phyloP scores from a whole-genome alignment of 2,888 invertebrate genomes.

The Epistrophella euchroma region DNA sequence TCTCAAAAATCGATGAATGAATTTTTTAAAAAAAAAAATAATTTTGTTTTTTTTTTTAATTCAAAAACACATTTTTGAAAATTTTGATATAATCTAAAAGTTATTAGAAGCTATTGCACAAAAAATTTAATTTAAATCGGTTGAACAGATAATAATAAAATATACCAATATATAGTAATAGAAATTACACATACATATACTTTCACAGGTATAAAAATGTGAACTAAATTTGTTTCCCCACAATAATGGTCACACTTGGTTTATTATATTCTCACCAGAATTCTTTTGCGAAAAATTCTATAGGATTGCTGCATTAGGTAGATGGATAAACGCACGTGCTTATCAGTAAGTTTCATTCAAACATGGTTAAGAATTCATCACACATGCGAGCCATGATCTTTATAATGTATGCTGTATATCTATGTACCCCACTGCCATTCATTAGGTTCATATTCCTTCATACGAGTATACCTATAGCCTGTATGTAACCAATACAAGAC shows the following conservation, averaged over 20 bases:
- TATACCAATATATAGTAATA: no score
- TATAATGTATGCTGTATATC: constrained; percentile 3
- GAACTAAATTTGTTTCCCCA: background rate
- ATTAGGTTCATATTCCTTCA: constrained; percentile 28
- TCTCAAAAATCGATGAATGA: no score
- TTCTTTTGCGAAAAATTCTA: constrained; percentile 4
- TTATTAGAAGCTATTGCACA: no score
- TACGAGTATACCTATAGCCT: background rate
- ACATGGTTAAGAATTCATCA: constrained; percentile 70
- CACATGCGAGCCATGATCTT: constrained; percentile 56
- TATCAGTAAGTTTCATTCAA: constrained; percentile 63
- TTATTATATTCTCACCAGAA: constrained; percentile 1
- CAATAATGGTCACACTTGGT: constrained; percentile 7
- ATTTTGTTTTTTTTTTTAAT: no score
- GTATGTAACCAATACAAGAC: constrained; percentile 28
- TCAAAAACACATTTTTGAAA: no score
- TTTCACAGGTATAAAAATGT: background rate
- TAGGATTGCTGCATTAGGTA: background rate
- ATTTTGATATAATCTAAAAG: no score
- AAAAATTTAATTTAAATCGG: no score
- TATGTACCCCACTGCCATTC: constrained; percentile 14
- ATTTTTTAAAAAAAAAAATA: no score
- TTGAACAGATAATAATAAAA: no score
- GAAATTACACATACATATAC: no score
- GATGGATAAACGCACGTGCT: constrained; percentile 56